These are phyloP conservation scores for Prinia subflava DNA, from an alignment of 2,113 vertebrate species.

Conservation along the genomic window DNA sequence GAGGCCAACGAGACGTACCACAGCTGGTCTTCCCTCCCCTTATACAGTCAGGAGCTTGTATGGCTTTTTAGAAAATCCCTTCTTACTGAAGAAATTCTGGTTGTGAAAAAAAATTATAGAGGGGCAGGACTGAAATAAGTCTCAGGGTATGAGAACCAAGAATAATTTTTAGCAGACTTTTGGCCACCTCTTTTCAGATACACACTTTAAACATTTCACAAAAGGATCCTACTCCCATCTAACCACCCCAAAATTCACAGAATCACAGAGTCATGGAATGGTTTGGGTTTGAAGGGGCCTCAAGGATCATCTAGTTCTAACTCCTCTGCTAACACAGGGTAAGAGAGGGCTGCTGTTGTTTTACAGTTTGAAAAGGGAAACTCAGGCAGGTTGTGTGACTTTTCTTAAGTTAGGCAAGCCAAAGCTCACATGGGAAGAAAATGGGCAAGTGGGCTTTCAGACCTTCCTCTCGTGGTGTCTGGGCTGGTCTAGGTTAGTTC, in stretches of 20 bases:
- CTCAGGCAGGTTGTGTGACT: neutral
- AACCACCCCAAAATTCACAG: neutral
- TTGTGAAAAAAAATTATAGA: neutral
- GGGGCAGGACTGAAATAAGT: neutral
- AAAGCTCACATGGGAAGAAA: neutral
- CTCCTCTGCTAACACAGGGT: neutral
- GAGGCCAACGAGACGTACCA: neutral
- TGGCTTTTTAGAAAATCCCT: neutral
- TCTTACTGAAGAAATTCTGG: neutral
- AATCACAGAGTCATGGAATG: neutral
- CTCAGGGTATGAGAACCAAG: neutral
- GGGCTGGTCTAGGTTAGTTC: neutral
- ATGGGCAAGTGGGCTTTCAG: neutral
- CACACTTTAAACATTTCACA: neutral
- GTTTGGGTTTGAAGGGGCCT: neutral
- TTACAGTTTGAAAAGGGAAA: neutral
- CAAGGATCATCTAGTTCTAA: neutral
- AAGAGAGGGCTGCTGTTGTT: neutral
- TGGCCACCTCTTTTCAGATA: neutral
- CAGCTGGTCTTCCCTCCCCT: neutral
- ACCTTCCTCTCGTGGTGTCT: rapidly evolving
- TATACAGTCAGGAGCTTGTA: neutral
- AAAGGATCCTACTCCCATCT: neutral
- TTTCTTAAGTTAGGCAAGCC: neutral
- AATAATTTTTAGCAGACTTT: neutral